phyloP scores from a whole-genome alignment of 1,140 invertebrate species.

The Bombus soroeensis region DNA sequence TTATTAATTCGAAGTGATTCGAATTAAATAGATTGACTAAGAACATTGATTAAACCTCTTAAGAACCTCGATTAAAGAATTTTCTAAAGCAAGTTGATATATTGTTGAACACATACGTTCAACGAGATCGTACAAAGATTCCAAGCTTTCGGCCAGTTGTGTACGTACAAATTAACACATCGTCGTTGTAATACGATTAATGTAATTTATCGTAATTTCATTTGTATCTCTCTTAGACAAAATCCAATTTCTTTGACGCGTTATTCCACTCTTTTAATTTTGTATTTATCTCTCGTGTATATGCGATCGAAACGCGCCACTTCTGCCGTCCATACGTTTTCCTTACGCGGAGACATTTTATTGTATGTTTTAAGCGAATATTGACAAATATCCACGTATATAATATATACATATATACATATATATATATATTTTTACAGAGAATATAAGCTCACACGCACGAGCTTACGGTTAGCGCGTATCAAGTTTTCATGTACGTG shows the following conservation, averaged over 20 bases:
- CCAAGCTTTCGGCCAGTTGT: too few relatives aligned
- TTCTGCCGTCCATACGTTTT: slow-evolving; percentile 53
- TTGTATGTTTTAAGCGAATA: slow-evolving; percentile 35
- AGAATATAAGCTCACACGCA: not conserved
- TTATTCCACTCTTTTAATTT: not conserved
- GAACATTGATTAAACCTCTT: too few relatives aligned
- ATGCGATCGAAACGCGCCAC: slow-evolving; percentile 6
- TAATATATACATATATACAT: not conserved
- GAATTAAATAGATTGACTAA: too few relatives aligned
- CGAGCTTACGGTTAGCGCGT: not conserved
- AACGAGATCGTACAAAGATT: too few relatives aligned
- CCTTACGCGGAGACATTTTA: slow-evolving; percentile 1
- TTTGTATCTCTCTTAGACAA: not conserved
- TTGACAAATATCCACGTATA: not conserved
- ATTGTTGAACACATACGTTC: too few relatives aligned
- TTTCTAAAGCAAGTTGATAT: too few relatives aligned
- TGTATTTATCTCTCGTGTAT: not conserved
- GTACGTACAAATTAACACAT: not conserved
- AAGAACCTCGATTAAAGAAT: too few relatives aligned
- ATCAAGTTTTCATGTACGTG: not conserved
- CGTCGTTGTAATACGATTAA: not conserved
- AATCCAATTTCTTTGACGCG: not conserved
- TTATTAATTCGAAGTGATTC: too few relatives aligned
- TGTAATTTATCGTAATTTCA: not conserved
- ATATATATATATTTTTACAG: slow-evolving; percentile 21